Evolutionary conservation across 2,797 vertebrate species (phyloP).

Genomic region (Anabas testudineus): DNA sequence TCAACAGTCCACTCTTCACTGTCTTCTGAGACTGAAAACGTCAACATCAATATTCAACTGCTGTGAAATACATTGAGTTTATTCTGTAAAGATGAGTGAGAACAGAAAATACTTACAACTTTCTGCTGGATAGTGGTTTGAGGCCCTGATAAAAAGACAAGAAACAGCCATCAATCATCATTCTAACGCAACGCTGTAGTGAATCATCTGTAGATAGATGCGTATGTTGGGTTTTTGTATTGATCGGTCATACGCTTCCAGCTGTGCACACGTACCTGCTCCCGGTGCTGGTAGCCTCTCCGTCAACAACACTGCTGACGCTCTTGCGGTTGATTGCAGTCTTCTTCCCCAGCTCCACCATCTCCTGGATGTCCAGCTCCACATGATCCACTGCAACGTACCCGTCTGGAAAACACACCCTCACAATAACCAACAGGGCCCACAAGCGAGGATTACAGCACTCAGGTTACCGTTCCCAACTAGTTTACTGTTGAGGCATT

Average conservation of each 20-base stretch:
- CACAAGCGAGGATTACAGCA: neutral
- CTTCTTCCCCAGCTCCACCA: slow-evolving; percentile 78
- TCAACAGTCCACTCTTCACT: slow-evolving; percentile 85
- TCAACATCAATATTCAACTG: slow-evolving; percentile 22
- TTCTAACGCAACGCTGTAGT: neutral
- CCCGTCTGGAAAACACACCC: slow-evolving; percentile 73
- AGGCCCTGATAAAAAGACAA: slow-evolving; percentile 56
- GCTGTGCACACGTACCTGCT: slow-evolving; percentile 63
- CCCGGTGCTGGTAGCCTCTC: slow-evolving; percentile 33
- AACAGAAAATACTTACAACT: slow-evolving; percentile 78
- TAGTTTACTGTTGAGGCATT: neutral
- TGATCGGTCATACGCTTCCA: neutral
- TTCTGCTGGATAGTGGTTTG: slow-evolving; percentile 66
- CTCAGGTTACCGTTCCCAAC: neutral
- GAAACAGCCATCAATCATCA: neutral
- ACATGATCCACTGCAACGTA: slow-evolving; percentile 77
- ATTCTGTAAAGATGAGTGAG: neutral
- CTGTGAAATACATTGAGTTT: neutral
- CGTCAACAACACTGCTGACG: slow-evolving; percentile 31
- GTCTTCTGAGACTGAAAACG: slow-evolving; percentile 81
- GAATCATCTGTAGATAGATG: neutral
- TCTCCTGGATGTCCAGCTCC: slow-evolving; percentile 79
- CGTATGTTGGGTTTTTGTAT: neutral
- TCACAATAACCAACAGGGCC: neutral
- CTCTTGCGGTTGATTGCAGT: slow-evolving; percentile 29